Percentiles rank a stretch among this genome's conserved stretches.
Conservation (phyloP, 92 coral and sea anemone species). For the Parazoanthus atlanticus region DNA sequence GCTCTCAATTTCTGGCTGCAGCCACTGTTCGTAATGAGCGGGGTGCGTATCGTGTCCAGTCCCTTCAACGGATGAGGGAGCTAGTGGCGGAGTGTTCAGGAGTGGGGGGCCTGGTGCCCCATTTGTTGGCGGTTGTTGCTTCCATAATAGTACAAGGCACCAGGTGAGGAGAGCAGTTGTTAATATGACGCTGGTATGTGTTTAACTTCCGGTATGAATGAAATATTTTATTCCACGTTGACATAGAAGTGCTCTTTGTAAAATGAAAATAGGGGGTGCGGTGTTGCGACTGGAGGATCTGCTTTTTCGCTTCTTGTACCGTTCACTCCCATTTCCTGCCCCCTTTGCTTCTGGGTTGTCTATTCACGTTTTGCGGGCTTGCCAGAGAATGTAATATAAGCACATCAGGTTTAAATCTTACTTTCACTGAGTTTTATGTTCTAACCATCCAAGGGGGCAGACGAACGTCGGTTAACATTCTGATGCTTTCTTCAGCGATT, state of each 20-base stretch:
- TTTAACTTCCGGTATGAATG: not conserved
- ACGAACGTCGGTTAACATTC: too few relatives aligned
- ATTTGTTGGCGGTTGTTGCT: slow-evolving; percentile 79
- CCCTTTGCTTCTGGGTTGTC: too few relatives aligned
- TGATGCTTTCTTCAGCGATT: too few relatives aligned
- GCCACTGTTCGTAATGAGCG: slow-evolving; percentile 92
- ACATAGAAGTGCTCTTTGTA: not conserved
- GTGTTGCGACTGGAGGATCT: too few relatives aligned
- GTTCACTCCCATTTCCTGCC: too few relatives aligned
- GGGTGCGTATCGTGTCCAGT: slow-evolving; percentile 85
- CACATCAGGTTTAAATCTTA: too few relatives aligned
- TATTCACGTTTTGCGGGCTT: too few relatives aligned
- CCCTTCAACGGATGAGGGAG: slow-evolving; percentile 83
- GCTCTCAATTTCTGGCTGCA: slow-evolving; percentile 87
- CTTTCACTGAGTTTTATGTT: too few relatives aligned
- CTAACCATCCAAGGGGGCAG: too few relatives aligned
- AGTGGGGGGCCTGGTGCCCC: slow-evolving; percentile 72
- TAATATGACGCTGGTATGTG: not conserved
- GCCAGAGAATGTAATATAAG: too few relatives aligned
- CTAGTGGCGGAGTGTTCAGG: slow-evolving; percentile 67
- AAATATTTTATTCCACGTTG: not conserved
- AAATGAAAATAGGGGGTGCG: too few relatives aligned
- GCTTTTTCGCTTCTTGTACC: too few relatives aligned
- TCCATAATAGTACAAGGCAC: slow-evolving; percentile 89
- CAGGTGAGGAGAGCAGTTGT: slow-evolving; percentile 57